Base-by-base conservation (phyloP, 1,140 invertebrate species). In the Lepidostoma basale region DNA sequence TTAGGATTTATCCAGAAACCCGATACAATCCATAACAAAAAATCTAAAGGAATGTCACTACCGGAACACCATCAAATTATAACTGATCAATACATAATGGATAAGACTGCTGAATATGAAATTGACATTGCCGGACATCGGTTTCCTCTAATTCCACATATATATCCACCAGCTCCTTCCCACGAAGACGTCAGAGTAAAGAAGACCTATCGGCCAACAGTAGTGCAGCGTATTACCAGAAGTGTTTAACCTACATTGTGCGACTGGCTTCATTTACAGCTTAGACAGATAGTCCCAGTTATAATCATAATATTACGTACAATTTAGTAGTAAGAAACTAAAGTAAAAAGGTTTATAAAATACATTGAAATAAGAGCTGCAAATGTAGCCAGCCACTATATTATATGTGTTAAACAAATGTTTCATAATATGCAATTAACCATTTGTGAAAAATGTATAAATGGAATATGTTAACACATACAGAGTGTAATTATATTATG, bases 81-180 rank as follows among this genome's bases (percentile, higher is more conserved):
- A n/a, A 87, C 85, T 3, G 84, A 82, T 62, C 86, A 90, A 23
- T 91, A 84, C 77, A 86, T 91, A n/a, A 82, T 87, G 74, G 79
- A 83, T 45, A 78, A 81, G 68, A 79, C 83, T 64, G 86, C 87
- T 0, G 74, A 77, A 28, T 92, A 89, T 77, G 84, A 90, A 77
- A 85, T 92, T 18, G 88, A 89, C 74, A 88, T 92, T 49, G 88
- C 86, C 65, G 89, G 89, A 2, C 80, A 80, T 52, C 75, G 81
- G 75, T 87, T 88, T 74, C 79, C 84, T 16, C 87, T 87, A 12
- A 88, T 85, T 74, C 86, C 89, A 12, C 79, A 87, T 70, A 77
- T 89, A 62, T 83, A 85, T 73, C 83, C 87, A 6, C 84, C 87
- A 0, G 54, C 64, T 66, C 47, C 69, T 33, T 59, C 59, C 6